These are phyloP conservation scores for Olivierus martensii DNA, from an alignment of 1,140 invertebrate species.

Conservation along the genomic window DNA sequence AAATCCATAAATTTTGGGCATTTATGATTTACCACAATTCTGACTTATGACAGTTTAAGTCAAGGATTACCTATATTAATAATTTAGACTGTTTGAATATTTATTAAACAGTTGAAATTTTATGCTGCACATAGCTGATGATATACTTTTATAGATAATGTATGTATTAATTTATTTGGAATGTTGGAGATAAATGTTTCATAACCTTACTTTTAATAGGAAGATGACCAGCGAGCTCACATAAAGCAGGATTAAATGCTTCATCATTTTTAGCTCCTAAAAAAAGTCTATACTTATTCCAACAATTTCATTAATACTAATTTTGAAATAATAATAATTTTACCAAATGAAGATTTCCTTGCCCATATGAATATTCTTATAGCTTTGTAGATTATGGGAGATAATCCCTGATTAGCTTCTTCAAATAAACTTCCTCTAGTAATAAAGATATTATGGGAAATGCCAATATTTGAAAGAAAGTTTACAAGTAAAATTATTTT, in stretches of 20 bases:
- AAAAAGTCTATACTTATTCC: no score
- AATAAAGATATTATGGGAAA: constrained; percentile 53
- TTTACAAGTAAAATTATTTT: constrained; percentile 35
- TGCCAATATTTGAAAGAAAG: constrained; percentile 39
- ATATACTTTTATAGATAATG: no score
- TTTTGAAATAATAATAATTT: constrained; percentile 14
- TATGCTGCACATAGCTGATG: no score
- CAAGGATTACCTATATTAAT: no score
- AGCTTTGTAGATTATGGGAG: constrained; percentile 20
- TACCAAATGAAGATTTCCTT: constrained; percentile 36
- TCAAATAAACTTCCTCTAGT: constrained; percentile 36
- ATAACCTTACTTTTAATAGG: constrained; percentile 45
- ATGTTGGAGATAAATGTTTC: no score
- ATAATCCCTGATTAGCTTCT: constrained; percentile 7
- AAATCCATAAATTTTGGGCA: no score
- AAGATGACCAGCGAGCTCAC: constrained; percentile 53
- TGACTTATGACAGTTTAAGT: no score
- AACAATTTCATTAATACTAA: no score
- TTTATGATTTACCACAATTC: no score
- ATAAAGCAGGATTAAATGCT: constrained; percentile 44
- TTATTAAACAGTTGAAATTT: no score
- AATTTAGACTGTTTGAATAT: no score
- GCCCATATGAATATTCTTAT: constrained; percentile 49
- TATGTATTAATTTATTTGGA: no score
- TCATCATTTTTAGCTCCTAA: constrained; percentile 38